Evolutionary conservation across 2,888 invertebrate species (phyloP).

Genomic region (Alviniconcha strummeri): DNA sequence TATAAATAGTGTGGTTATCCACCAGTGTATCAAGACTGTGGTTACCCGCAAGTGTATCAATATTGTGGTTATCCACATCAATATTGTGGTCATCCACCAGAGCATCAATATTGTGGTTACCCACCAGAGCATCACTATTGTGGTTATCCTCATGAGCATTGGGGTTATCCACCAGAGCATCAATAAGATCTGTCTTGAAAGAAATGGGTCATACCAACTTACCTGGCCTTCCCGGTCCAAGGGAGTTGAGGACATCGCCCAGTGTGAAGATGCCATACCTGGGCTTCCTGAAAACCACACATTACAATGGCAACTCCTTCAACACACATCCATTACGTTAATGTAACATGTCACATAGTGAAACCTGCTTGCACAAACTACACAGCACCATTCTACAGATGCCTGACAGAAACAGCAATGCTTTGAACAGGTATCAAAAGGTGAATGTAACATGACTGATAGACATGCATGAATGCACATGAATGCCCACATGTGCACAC

Average conservation of each 20-base stretch:
- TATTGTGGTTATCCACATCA: too few relatives aligned
- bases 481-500: neutral
- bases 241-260: constrained; percentile 45
- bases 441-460: neutral
- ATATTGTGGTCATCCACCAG: too few relatives aligned
- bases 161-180: too few relatives aligned
- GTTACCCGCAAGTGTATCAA: too few relatives aligned
- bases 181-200: too few relatives aligned
- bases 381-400: neutral
- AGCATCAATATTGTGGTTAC: too few relatives aligned
- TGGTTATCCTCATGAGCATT: too few relatives aligned
- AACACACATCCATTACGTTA: neutral
- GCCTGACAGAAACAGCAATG: neutral
- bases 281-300: constrained; percentile 41
- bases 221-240: constrained; percentile 42
- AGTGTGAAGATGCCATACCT: constrained; percentile 47
- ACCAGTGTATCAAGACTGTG: too few relatives aligned
- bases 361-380: neutral
- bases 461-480: neutral
- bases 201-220: neutral
- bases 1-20: too few relatives aligned
- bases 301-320: neutral
- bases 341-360: too few relatives aligned
- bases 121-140: too few relatives aligned
- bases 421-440: neutral